These are phyloP conservation scores for Meloidogyne chitwoodi DNA, from an alignment of 1,140 invertebrate genomes.

Conservation along the genomic window DNA sequence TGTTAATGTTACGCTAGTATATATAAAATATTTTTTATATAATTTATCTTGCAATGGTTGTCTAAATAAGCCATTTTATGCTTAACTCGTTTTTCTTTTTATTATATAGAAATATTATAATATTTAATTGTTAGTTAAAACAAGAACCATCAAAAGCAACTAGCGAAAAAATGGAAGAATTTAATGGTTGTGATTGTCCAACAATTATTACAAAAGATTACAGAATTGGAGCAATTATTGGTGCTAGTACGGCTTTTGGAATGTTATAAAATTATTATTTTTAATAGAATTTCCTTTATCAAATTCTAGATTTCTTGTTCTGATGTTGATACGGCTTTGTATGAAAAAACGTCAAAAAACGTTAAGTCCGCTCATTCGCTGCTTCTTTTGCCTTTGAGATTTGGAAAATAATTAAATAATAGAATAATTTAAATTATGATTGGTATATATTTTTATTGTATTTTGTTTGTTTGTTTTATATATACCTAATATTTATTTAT, in stretches of 20 bases:
- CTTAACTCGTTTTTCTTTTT: no score
- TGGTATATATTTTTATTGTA: no score
- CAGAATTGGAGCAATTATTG: neutral
- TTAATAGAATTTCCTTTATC: neutral
- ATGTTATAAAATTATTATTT: neutral
- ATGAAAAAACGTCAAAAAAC: neutral
- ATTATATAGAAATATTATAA: no score
- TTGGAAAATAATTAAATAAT: neutral
- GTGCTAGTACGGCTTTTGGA: neutral
- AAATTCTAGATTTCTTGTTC: neutral
- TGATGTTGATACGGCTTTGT: neutral
- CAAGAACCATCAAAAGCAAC: neutral
- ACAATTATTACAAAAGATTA: neutral
- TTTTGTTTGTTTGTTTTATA: no score
- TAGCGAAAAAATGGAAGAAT: neutral
- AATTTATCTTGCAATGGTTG: no score
- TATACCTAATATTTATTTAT: no score
- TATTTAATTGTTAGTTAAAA: no score
- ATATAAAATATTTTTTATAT: no score
- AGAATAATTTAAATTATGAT: no score
- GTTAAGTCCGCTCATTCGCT: neutral
- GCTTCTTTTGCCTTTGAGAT: neutral
- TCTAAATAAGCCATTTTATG: no score
- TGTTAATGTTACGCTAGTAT: no score
- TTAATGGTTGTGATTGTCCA: neutral